Evolutionary conservation across 2,113 vertebrate genomes (phyloP), one percentile per base, ranked within the genome.

Genomic region (Hepsetus odoe): DNA sequence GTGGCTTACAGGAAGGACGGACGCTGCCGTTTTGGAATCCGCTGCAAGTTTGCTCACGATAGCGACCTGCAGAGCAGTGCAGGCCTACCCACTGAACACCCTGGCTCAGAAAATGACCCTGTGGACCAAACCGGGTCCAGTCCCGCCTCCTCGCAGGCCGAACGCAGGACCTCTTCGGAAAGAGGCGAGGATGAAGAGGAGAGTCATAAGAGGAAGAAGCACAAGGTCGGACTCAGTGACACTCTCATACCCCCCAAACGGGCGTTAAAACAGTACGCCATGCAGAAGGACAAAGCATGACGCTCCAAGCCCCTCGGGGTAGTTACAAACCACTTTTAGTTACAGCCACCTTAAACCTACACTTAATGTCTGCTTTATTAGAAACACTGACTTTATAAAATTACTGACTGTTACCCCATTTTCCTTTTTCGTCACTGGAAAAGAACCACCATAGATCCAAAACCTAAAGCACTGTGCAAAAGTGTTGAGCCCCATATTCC

Each of bases 41-140:
- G 89, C 28, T 95, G 94, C 86, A 94, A 93, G 84, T 94, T 91
- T 51, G 92, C 92, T 18, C 94, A 95, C 10, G 92, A 92, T 79
- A 94, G 92, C 14, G 93, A 95, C 84, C 86, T 95, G 20, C 92
- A 91, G 85, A 91, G 76, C 0, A 38, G 79, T 4, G 40, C 8
- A 26, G 30, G n/a, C 40, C 73, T n/a, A 2, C 59, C 18, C 3
- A 7, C 12, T 18, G 59, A 79, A 86, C 16, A 0, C 1, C 1
- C 24, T 28, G 73, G 26, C 2, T 24, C 67, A 0, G 24, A 49
- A 18, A 46, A 16, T 35, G 24, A 4, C 35, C 79, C 7, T 68
- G 24, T 4, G 16, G 80, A 80, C 46, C 40, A 33, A 38, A 40
- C 0, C 0, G 66, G 80, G 26, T 8, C 66, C 2, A 38, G n/a